phyloP scores from a whole-genome alignment of 2,888 invertebrate species.

The Agonopterix subpropinquella region DNA sequence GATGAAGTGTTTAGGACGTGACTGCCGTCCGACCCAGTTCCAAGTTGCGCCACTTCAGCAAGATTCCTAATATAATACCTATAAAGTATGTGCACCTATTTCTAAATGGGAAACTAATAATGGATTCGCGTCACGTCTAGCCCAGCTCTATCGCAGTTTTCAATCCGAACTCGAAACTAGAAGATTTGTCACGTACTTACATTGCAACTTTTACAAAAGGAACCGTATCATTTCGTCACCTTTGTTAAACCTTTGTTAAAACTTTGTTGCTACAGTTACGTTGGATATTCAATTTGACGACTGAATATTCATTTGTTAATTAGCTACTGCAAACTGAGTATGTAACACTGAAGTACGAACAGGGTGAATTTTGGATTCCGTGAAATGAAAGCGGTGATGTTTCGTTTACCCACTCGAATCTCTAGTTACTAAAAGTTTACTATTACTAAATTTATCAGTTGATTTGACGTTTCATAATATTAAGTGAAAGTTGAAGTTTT shows the following conservation, averaged over 20 bases:
- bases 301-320: constrained; percentile 2
- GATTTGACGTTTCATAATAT: no score
- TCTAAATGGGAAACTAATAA: constrained; percentile 57
- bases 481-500: no score
- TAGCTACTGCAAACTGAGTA: background rate
- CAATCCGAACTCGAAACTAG: constrained; percentile 68
- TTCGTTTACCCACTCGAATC: no score
- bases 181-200: constrained; percentile 75
- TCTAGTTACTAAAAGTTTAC: no score
- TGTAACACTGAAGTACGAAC: background rate
- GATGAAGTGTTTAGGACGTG: constrained; percentile 38
- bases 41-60: constrained; percentile 29
- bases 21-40: constrained; percentile 30
- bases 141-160: constrained; percentile 71
- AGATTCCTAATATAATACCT: constrained; percentile 47
- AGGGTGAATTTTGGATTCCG: background rate
- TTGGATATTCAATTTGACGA: background rate
- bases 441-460: no score
- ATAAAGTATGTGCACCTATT: constrained; percentile 51
- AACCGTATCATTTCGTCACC: constrained; percentile 64
- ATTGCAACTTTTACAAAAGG: constrained; percentile 64
- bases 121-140: constrained; percentile 59
- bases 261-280: constrained; percentile 32
- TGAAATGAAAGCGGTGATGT: background rate
- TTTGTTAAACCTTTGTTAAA: constrained; percentile 51